Evolutionary conservation across 2,888 invertebrate species (phyloP).

Genomic region (Trissolcus brochymenae): DNA sequence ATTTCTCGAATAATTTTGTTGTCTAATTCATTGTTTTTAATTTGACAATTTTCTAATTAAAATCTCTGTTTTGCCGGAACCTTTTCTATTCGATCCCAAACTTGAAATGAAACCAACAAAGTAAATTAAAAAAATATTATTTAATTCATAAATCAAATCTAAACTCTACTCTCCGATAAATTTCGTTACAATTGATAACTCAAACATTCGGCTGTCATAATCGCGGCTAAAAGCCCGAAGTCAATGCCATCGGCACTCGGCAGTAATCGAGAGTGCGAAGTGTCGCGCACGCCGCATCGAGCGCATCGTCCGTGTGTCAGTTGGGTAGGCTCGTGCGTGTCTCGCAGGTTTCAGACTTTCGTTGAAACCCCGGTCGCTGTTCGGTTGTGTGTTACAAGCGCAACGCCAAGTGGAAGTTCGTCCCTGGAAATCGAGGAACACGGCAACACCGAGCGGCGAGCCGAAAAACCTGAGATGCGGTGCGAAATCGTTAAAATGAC

Average conservation of each 20-base stretch:
- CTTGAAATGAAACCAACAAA: no score
- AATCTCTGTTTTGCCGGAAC: no score
- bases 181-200: neutral
- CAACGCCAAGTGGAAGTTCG: neutral
- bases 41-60: no score
- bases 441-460: neutral
- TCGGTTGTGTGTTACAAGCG: neutral
- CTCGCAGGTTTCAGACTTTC: no score
- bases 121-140: no score
- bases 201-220: neutral
- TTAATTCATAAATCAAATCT: no score
- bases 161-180: neutral
- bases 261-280: conserved; percentile 2
- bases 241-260: conserved; percentile 8
- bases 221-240: conserved; percentile 3
- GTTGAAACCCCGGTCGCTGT: no score
- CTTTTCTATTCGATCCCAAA: no score
- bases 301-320: conserved; percentile 5
- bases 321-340: neutral
- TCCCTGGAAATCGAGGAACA: neutral
- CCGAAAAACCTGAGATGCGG: conserved; percentile 33
- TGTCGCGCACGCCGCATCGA: conserved; percentile 31
- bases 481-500: conserved; percentile 61
- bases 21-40: no score
- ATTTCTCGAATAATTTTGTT: no score